Evolutionary conservation across 2,888 invertebrate species (phyloP).

Genomic region (Tholera decimalis): DNA sequence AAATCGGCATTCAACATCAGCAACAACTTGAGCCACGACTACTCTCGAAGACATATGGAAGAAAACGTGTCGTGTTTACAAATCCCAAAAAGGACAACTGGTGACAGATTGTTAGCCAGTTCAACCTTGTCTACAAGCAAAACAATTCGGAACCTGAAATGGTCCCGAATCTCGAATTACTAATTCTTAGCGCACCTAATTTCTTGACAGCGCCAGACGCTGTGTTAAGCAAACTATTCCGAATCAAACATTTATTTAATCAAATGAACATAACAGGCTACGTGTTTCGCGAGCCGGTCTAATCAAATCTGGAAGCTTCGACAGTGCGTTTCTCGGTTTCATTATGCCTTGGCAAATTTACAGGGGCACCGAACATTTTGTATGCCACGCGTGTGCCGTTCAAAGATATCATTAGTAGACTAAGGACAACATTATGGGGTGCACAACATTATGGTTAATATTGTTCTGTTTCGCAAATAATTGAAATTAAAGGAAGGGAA

Average conservation of each 20-base stretch:
- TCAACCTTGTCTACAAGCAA: conserved; percentile 31
- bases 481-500: conserved; percentile 61
- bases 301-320: conserved; percentile 81
- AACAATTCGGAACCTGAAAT: conserved; percentile 26
- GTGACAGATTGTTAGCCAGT: conserved; percentile 44
- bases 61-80: conserved; percentile 52
- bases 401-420: conserved; percentile 75
- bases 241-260: conserved; percentile 81
- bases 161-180: conserved; percentile 61
- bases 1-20: conserved; percentile 44
- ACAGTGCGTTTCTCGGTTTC: conserved; percentile 68
- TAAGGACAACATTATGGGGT: conserved; percentile 71
- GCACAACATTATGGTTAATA: conserved; percentile 68
- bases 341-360: conserved; percentile 69
- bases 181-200: conserved; percentile 72
- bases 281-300: conserved; percentile 78
- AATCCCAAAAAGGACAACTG: conserved; percentile 44
- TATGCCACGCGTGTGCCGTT: conserved; percentile 68
- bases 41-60: conserved; percentile 54
- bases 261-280: conserved; percentile 81
- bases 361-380: conserved; percentile 63
- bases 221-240: conserved; percentile 72
- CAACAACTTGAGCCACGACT: conserved; percentile 42
- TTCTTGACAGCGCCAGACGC: conserved; percentile 62
- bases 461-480: conserved; percentile 66